Base-by-base conservation (phyloP, 2,797 vertebrate species). In the Merluccius polli region DNA sequence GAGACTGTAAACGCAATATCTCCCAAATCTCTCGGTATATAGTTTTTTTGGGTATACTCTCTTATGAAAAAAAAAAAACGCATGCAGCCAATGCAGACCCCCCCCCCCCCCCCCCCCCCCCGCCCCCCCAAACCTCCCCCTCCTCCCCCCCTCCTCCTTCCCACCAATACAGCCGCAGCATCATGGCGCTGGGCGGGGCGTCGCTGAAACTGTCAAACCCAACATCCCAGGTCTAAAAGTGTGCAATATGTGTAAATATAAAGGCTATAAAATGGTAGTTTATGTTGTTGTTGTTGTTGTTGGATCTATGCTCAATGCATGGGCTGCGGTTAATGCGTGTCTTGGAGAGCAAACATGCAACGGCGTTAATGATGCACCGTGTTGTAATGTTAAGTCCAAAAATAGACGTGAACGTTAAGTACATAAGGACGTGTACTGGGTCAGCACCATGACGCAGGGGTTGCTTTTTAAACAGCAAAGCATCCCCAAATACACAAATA, bases 1-100 rank as follows among this genome's bases (percentile, higher is more conserved):
- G 94, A n/a, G 95, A 96, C 95, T 96, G 96, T 96, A 97, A n/a
- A 95, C 94, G 94, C 93, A 97, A 96, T 97, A 97, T 96, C n/a
- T n/a, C 96, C 95, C 95, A 95, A 95, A 96, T 94, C 96, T 94
- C 96, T 96, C 95, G 78, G 95, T 96, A 95, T 96, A 96, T n/a
- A n/a, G n/a, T n/a, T n/a, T n/a, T 95, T 96, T 96, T 95, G 94
- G 95, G 95, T n/a, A n/a, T n/a, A n/a, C n/a, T 96, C 94, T 94
- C 93, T 93, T 94, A 86, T 92, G 88, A 93, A 95, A 94, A 92
- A 88, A 93, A 93, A 93, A 92, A 91, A 88, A 78, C 33, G 33
- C 36, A 38, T 9, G 0, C 82, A 91, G 84, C 95, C 96, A 97
- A 97, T 96, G 87, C 85, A 86, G 44, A n/a, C n/a, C n/a, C n/a